These are phyloP conservation scores for Tauraco erythrolophus DNA, from an alignment of 2,113 vertebrate genomes.

Conservation along the genomic window DNA sequence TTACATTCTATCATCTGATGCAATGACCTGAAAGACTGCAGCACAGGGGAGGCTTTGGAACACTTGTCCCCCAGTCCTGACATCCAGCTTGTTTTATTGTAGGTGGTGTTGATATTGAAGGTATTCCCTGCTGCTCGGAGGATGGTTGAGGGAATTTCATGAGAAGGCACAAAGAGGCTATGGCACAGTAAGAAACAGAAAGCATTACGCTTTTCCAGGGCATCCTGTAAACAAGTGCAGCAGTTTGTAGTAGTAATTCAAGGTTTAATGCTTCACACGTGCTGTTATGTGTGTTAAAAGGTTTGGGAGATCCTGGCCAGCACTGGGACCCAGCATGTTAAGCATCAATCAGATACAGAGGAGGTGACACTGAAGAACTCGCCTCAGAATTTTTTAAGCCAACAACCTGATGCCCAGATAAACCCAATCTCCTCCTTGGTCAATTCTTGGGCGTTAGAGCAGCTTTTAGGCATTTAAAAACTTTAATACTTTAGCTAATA, in stretches of 20 bases:
- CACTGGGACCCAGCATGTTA: background rate
- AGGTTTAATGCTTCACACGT: background rate
- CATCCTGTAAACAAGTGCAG: background rate
- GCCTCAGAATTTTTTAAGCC: background rate
- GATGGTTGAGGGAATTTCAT: background rate
- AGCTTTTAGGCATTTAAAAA: background rate
- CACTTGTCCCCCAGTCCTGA: background rate
- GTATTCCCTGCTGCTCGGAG: background rate
- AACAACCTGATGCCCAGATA: background rate
- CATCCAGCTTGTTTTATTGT: background rate
- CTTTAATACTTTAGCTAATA: background rate
- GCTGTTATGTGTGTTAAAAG: background rate
- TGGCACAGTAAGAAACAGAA: background rate
- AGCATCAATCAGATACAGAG: background rate
- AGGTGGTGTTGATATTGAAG: background rate
- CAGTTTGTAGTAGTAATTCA: background rate
- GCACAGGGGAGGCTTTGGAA: background rate
- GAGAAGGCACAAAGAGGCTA: background rate
- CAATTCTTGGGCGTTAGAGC: background rate
- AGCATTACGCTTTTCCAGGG: background rate
- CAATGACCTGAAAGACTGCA: background rate
- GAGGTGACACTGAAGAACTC: background rate
- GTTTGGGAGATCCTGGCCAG: background rate
- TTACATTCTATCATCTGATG: background rate
- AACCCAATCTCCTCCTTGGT: background rate